Conservation (phyloP, 2,888 invertebrate species). For the Tubulanus polymorphus region DNA sequence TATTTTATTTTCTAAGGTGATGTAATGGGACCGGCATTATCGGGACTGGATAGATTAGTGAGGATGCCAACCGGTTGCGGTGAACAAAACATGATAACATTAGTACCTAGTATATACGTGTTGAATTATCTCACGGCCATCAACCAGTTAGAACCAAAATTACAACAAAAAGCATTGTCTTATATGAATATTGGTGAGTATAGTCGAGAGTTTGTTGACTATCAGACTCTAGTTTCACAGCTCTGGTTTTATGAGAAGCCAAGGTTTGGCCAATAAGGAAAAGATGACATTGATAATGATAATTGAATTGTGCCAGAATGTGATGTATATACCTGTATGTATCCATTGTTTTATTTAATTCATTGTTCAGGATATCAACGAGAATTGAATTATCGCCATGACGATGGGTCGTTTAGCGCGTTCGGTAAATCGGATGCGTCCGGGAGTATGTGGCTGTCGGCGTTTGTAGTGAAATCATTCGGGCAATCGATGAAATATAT, state of each 20-base stretch:
- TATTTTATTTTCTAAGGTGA: slow-evolving; percentile 58
- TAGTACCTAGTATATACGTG: slow-evolving; percentile 81
- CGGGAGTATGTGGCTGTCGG: slow-evolving; percentile 59
- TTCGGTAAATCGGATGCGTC: slow-evolving; percentile 25
- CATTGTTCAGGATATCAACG: slow-evolving; percentile 71
- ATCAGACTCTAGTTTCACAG: too few relatives aligned
- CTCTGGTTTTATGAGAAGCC: too few relatives aligned
- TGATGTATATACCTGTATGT: too few relatives aligned
- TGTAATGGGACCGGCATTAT: slow-evolving; percentile 71
- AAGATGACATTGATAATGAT: too few relatives aligned
- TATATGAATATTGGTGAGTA: slow-evolving; percentile 70
- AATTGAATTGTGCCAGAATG: too few relatives aligned
- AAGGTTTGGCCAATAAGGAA: too few relatives aligned
- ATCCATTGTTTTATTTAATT: background rate
- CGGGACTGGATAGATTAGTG: slow-evolving; percentile 70
- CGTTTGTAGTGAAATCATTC: slow-evolving; percentile 68
- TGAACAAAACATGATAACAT: slow-evolving; percentile 81
- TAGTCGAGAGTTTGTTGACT: too few relatives aligned
- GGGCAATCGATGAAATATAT: slow-evolving; percentile 56
- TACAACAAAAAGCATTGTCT: slow-evolving; percentile 61
- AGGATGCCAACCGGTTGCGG: slow-evolving; percentile 80
- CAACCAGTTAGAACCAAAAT: slow-evolving; percentile 62
- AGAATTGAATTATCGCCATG: slow-evolving; percentile 73
- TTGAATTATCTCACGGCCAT: slow-evolving; percentile 76
- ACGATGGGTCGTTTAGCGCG: slow-evolving; percentile 33